Conservation (phyloP, 2,888 invertebrate species). For the Ethmia dodecea region DNA sequence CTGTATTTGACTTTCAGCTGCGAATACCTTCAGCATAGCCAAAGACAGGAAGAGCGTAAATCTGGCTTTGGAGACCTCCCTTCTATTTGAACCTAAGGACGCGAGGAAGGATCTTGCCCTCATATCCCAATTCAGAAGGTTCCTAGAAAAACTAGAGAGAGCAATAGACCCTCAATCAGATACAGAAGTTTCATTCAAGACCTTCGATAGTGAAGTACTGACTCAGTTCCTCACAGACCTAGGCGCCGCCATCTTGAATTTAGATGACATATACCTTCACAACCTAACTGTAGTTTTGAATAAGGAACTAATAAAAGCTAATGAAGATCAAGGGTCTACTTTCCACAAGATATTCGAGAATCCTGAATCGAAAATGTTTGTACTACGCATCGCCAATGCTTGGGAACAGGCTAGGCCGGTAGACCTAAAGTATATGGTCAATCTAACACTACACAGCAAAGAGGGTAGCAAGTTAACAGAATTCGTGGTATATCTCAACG, state of each 20-base stretch:
- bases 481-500: too few relatives aligned
- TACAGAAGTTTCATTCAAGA: not conserved
- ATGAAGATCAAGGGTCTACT: not conserved
- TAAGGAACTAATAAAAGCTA: not conserved
- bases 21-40: too few relatives aligned
- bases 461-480: too few relatives aligned
- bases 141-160: slow-evolving; percentile 2
- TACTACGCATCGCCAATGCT: slow-evolving; percentile 1
- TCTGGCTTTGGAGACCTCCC: slow-evolving; percentile 9
- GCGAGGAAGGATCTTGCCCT: slow-evolving; percentile 1
- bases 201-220: not conserved
- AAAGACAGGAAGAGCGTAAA: slow-evolving; percentile 1
- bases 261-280: not conserved
- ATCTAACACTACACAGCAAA: too few relatives aligned
- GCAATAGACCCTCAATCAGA: too few relatives aligned
- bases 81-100: slow-evolving; percentile 11
- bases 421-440: too few relatives aligned
- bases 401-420: too few relatives aligned
- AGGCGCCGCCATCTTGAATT: not conserved
- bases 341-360: slow-evolving; percentile 4
- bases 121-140: not conserved
- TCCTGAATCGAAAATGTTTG: slow-evolving; percentile 1
- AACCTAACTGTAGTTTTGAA: not conserved
- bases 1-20: too few relatives aligned
- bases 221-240: not conserved